Conservation (phyloP, 2,888 invertebrate genomes). For the Lepidocyrtoides sp. region DNA sequence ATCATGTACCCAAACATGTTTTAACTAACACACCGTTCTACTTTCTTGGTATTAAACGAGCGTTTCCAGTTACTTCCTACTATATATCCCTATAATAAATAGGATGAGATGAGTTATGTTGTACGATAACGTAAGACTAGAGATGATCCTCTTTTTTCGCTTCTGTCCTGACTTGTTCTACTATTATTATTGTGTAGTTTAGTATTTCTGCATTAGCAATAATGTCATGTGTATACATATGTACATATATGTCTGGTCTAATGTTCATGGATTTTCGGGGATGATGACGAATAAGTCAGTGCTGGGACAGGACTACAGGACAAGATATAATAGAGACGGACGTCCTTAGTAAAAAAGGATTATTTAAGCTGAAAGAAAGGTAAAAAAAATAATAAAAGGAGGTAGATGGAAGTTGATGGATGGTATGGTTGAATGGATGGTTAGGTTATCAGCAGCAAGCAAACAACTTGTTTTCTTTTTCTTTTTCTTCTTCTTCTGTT, state of each 20-base stretch:
- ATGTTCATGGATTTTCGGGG: too few species aligned
- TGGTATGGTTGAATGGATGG: not conserved
- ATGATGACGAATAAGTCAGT: not conserved
- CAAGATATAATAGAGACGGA: not conserved
- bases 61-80: not conserved
- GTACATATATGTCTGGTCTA: too few species aligned
- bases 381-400: not conserved
- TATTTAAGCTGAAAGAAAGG: not conserved
- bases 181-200: not conserved
- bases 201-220: not conserved
- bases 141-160: slow-evolving; percentile 18
- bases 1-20: not conserved
- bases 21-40: not conserved
- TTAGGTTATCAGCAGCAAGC: not conserved
- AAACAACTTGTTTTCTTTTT: not conserved
- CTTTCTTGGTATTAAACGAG: not conserved
- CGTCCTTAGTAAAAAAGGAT: not conserved
- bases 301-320: not conserved
- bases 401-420: slow-evolving; percentile 32
- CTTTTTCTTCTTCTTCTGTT: not conserved
- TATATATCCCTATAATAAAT: not conserved
- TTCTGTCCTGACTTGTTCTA: not conserved
- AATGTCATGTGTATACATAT: too few species aligned
- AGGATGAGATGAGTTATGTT: too few species aligned
- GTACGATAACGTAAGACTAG: not conserved